A percentile compares a stretch with the other conserved stretches of the same genome.
Evolutionary conservation across 2,113 vertebrate species (phyloP).

Genomic region (Prunella fulvescens): DNA sequence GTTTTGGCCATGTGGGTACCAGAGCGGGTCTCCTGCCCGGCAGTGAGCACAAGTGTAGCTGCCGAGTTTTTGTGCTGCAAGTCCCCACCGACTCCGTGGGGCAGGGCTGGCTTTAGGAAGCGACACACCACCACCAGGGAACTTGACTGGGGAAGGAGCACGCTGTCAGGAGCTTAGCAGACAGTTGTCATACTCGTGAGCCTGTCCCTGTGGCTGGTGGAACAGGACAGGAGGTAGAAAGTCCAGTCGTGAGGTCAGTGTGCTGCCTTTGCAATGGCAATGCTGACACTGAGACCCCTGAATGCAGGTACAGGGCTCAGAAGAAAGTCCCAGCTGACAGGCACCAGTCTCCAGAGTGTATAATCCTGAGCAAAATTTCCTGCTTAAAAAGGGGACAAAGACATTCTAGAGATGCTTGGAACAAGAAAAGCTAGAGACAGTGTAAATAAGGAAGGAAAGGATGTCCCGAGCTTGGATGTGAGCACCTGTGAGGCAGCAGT

Average conservation of each 20-base stretch:
- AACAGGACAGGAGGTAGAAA: background rate
- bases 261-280: background rate
- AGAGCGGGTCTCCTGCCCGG: background rate
- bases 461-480: background rate
- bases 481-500: background rate
- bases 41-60: background rate
- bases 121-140: background rate
- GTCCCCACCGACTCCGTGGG: background rate
- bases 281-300: background rate
- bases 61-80: background rate
- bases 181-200: background rate
- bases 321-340: background rate
- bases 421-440: background rate
- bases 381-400: background rate
- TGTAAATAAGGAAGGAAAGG: background rate
- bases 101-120: background rate
- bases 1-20: fast-evolving
- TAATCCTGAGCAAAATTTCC: background rate
- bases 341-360: background rate
- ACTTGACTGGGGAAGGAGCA: background rate
- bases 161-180: background rate
- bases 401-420: background rate
- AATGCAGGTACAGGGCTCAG: background rate
- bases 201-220: background rate
- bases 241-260: background rate